These are phyloP conservation scores for Scaptomyza caliginosa DNA, from an alignment of 2,888 invertebrate genomes.

Conservation along the genomic window DNA sequence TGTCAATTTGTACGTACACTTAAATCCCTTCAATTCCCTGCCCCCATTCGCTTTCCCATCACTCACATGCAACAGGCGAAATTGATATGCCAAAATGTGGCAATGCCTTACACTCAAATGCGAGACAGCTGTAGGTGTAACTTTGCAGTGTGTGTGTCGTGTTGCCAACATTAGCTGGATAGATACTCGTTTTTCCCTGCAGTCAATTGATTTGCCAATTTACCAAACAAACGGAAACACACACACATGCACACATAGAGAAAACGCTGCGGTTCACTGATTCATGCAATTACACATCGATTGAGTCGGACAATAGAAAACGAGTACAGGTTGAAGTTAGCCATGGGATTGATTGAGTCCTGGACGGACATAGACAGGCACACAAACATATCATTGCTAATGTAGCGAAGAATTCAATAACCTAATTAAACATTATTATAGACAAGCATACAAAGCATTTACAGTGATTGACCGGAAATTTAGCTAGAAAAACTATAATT, in stretches of 20 bases:
- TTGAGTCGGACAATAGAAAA: conserved; percentile 20
- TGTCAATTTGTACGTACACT: conserved; percentile 20
- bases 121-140: conserved; percentile 1
- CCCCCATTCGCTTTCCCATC: background rate
- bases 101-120: conserved; percentile 11
- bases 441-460: background rate
- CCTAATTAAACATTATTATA: background rate
- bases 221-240: conserved; percentile 53
- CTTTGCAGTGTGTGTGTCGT: conserved; percentile 15
- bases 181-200: conserved; percentile 17
- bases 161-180: conserved; percentile 27
- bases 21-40: background rate
- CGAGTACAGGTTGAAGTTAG: background rate
- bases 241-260: conserved; percentile 1
- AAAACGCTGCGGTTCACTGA: conserved; percentile 47
- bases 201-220: conserved; percentile 76
- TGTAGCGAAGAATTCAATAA: conserved; percentile 11
- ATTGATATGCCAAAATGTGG: conserved; percentile 34
- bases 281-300: conserved; percentile 58
- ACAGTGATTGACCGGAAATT: background rate
- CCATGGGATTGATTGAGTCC: background rate
- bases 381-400: background rate
- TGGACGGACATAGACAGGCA: background rate
- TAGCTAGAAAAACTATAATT: too few species aligned
- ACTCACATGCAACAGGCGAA: conserved; percentile 48